Conservation (phyloP, 2,888 invertebrate species). For the Shargacucullia verbasci region DNA sequence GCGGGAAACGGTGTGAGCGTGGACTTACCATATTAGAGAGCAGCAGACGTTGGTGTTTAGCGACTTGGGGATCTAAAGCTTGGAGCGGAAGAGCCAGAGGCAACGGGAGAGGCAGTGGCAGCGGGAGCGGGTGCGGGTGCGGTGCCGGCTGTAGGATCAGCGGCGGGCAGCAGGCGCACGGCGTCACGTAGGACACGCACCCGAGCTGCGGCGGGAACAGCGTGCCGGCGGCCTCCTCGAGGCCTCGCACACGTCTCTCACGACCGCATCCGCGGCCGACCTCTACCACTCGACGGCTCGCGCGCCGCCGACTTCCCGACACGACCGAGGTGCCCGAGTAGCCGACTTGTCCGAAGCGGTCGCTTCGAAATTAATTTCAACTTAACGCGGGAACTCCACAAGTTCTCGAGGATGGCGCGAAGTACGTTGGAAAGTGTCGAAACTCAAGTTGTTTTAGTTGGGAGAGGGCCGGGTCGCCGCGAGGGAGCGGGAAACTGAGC, state of each 20-base stretch:
- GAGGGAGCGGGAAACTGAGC: constrained; percentile 84
- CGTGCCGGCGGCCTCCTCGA: constrained; percentile 88
- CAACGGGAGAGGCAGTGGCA: constrained; percentile 84
- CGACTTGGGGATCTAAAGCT: constrained; percentile 85
- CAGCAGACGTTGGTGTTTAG: constrained; percentile 87
- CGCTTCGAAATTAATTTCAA: constrained; percentile 54
- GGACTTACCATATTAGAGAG: constrained; percentile 88
- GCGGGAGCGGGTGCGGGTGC: constrained; percentile 81
- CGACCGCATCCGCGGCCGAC: constrained; percentile 87
- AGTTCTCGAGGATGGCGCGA: constrained; percentile 65
- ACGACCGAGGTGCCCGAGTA: constrained; percentile 61
- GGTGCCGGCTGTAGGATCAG: constrained; percentile 84
- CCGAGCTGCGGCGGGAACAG: constrained; percentile 89
- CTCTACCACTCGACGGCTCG: constrained; percentile 81
- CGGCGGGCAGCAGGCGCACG: constrained; percentile 87
- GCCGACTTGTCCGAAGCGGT: constrained; percentile 59
- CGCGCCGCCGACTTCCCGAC: constrained; percentile 77
- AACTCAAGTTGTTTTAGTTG: constrained; percentile 68
- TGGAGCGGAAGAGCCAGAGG: constrained; percentile 85
- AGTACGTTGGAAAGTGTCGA: constrained; percentile 68
- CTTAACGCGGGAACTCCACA: constrained; percentile 75
- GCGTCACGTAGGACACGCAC: constrained; percentile 88
- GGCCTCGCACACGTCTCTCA: constrained; percentile 86
- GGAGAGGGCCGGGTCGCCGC: constrained; percentile 72
- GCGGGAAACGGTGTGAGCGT: constrained; percentile 57